A percentile compares a stretch with the other conserved stretches of the same genome.
Conservation (phyloP, 2,113 vertebrate species). For the Stegostoma tigrinum region DNA sequence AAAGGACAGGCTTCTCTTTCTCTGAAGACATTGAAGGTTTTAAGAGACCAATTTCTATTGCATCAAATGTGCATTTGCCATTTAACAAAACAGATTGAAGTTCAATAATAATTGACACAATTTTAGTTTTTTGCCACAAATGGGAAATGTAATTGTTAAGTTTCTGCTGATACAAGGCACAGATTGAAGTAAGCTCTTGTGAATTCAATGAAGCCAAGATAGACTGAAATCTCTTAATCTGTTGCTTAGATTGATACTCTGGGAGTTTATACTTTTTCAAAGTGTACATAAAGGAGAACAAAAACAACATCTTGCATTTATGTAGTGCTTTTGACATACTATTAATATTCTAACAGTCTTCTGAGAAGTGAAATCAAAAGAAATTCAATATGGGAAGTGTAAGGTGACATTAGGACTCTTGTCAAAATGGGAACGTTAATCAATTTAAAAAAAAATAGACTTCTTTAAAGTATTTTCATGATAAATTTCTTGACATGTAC, state of each 20-base stretch:
- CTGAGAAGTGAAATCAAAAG: neutral
- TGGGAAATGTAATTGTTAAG: constrained; percentile 4
- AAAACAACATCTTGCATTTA: neutral
- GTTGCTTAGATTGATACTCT: neutral
- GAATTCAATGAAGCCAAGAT: neutral
- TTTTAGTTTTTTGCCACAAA: neutral
- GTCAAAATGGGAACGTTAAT: too few relatives aligned
- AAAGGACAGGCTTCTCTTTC: neutral
- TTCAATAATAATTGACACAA: constrained; percentile 7
- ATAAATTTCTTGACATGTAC: too few relatives aligned
- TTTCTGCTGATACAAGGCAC: neutral
- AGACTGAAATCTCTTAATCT: neutral
- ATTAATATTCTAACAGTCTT: neutral
- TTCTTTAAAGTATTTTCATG: too few relatives aligned
- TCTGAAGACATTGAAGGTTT: constrained; percentile 4
- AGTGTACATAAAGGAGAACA: neutral
- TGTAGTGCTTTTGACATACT: neutral
- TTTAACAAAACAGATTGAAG: neutral
- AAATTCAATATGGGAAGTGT: neutral
- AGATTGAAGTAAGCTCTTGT: neutral
- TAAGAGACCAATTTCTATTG: neutral
- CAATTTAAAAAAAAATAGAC: too few relatives aligned
- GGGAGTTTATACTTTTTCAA: neutral
- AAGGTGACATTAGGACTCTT: neutral
- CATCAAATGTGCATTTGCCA: neutral